Evolutionary conservation across 2,888 invertebrate species (phyloP).

Genomic region (Cephus nigrinus): DNA sequence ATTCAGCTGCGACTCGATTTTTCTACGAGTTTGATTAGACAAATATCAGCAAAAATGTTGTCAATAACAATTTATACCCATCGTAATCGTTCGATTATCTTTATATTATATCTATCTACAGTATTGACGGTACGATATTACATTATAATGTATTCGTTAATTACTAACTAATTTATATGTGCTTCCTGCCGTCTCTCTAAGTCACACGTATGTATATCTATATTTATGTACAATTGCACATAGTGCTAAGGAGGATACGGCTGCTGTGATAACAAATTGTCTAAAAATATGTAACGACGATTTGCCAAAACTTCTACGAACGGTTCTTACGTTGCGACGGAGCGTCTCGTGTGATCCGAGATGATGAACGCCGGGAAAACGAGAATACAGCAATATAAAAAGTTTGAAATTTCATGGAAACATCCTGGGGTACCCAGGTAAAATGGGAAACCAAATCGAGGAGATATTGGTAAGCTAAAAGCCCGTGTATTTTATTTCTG

Average conservation of each 20-base stretch:
- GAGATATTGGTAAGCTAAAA: no score
- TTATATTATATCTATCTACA: slow-evolving; percentile 1
- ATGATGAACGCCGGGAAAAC: background rate
- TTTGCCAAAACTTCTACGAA: background rate
- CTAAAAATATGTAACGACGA: background rate
- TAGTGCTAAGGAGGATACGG: background rate
- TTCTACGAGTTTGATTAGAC: slow-evolving; percentile 18
- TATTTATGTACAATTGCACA: background rate
- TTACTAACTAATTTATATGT: background rate
- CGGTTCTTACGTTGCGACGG: background rate
- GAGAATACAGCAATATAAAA: no score
- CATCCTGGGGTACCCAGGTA: background rate
- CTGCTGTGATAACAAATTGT: background rate
- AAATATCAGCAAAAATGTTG: slow-evolving; percentile 41
- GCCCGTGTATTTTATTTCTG: no score
- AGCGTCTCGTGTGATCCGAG: background rate
- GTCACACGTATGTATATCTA: background rate
- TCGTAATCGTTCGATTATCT: slow-evolving; percentile 4
- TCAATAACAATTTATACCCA: slow-evolving; percentile 27
- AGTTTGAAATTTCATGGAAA: background rate
- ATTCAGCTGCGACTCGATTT: background rate
- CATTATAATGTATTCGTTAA: background rate
- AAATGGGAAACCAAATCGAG: no score
- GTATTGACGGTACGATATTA: slow-evolving; percentile 4
- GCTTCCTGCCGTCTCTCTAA: background rate